These are phyloP conservation scores for Drosophila tani DNA, from an alignment of 1,140 invertebrate genomes.

Conservation along the genomic window DNA sequence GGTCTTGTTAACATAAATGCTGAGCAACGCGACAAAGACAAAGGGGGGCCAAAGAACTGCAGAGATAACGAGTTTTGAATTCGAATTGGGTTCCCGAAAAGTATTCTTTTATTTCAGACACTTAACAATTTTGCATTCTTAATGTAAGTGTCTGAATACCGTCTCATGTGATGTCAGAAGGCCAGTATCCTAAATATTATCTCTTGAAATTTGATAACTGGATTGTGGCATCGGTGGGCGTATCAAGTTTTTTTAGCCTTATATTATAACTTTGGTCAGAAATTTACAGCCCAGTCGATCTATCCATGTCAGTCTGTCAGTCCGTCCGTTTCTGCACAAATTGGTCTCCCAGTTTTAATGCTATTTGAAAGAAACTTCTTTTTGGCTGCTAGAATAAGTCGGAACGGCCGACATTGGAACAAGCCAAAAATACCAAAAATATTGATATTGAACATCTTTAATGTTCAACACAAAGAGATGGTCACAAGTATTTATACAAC, in stretches of 20 bases:
- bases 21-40: conserved; percentile 39
- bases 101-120: conserved; percentile 24
- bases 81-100: conserved; percentile 12
- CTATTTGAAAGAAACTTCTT: too few relatives aligned
- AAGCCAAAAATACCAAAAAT: too few relatives aligned
- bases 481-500: too few relatives aligned
- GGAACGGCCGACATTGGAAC: too few relatives aligned
- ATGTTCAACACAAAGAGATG: too few relatives aligned
- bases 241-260: too few relatives aligned
- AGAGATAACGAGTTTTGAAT: conserved; percentile 46
- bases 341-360: too few relatives aligned
- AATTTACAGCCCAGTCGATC: too few relatives aligned
- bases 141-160: background rate
- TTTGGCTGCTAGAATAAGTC: too few relatives aligned
- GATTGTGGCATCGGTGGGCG: background rate
- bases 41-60: conserved; percentile 36
- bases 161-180: conserved; percentile 14
- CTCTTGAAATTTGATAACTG: background rate
- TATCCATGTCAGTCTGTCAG: too few relatives aligned
- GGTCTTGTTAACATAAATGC: conserved; percentile 56
- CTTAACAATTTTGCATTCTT: conserved; percentile 13
- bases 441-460: too few relatives aligned
- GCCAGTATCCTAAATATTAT: background rate
- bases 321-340: too few relatives aligned
- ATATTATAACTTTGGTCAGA: background rate